Conservation (phyloP, 2,797 vertebrate species). For the Cichlasoma orientale region DNA sequence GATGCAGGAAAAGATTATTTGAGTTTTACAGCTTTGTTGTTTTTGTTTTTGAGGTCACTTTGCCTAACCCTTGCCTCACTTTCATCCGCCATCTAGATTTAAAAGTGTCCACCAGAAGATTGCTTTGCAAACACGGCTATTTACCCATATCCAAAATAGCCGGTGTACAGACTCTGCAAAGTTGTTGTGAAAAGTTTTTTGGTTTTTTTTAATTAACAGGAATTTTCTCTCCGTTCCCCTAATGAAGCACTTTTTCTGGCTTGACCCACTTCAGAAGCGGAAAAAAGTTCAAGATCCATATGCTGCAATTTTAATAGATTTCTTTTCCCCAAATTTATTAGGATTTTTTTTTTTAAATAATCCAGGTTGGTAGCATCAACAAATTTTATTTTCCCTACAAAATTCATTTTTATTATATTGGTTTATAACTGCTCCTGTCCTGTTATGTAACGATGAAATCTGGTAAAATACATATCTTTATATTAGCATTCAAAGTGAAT, state of each 20-base stretch:
- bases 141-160: constrained; percentile 50
- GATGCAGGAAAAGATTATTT: constrained; percentile 9
- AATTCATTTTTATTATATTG: not conserved
- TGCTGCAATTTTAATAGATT: fast-evolving
- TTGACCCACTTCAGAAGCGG: not conserved
- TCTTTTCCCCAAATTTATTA: not conserved
- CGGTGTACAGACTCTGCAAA: constrained; percentile 15
- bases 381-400: not conserved
- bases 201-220: not conserved
- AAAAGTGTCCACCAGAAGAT: constrained; percentile 39
- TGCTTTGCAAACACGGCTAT: constrained; percentile 54
- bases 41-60: not conserved
- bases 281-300: not conserved
- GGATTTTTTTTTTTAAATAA: fast-evolving
- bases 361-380: not conserved
- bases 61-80: constrained; percentile 5
- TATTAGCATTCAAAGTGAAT: not conserved
- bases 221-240: not conserved
- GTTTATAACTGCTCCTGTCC: not conserved
- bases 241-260: not conserved
- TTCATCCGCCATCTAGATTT: constrained; percentile 26
- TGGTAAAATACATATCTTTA: not conserved
- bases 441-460: not conserved
- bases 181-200: not conserved
- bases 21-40: not conserved